A percentile compares a stretch with the other conserved stretches of the same genome.
These are phyloP conservation scores for Ruditapes philippinarum DNA, from an alignment of 1,140 invertebrate genomes.

Conservation along the genomic window DNA sequence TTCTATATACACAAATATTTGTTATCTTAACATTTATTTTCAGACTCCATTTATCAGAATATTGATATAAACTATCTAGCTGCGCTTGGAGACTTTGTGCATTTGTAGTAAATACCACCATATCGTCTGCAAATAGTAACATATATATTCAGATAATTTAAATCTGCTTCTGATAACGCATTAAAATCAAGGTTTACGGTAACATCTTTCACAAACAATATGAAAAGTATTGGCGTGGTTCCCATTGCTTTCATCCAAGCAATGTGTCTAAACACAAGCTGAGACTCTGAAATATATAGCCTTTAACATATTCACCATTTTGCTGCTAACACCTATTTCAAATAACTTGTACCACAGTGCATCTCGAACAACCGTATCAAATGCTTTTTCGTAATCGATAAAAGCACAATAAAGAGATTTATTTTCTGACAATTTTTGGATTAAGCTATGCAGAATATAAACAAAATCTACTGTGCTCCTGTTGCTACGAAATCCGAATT, in stretches of 20 bases:
- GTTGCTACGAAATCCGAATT: too few species aligned
- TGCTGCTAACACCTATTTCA: background rate
- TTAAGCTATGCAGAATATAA: background rate
- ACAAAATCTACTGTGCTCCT: too few species aligned
- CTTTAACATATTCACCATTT: slow-evolving; percentile 1
- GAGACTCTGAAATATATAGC: background rate
- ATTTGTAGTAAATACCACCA: slow-evolving; percentile 40
- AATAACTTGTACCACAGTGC: slow-evolving; percentile 27
- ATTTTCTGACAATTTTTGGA: slow-evolving; percentile 15
- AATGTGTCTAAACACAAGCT: background rate
- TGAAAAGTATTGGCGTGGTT: slow-evolving; percentile 61
- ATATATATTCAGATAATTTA: slow-evolving; percentile 32
- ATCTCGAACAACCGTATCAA: background rate
- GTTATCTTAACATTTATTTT: slow-evolving; percentile 40
- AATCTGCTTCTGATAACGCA: background rate
- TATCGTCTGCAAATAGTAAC: slow-evolving; percentile 54
- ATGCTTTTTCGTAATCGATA: background rate
- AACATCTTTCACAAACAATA: slow-evolving; percentile 59
- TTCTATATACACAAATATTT: slow-evolving; percentile 22
- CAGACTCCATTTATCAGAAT: slow-evolving; percentile 22
- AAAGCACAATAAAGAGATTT: background rate
- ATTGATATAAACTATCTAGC: background rate
- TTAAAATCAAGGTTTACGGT: slow-evolving; percentile 6
- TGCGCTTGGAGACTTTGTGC: background rate
- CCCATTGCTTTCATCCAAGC: slow-evolving; percentile 44